A percentile compares a stretch with the other conserved stretches of the same genome.
These are phyloP conservation scores for Toxonevra muliebris DNA, from an alignment of 2,888 invertebrate genomes.

Conservation along the genomic window DNA sequence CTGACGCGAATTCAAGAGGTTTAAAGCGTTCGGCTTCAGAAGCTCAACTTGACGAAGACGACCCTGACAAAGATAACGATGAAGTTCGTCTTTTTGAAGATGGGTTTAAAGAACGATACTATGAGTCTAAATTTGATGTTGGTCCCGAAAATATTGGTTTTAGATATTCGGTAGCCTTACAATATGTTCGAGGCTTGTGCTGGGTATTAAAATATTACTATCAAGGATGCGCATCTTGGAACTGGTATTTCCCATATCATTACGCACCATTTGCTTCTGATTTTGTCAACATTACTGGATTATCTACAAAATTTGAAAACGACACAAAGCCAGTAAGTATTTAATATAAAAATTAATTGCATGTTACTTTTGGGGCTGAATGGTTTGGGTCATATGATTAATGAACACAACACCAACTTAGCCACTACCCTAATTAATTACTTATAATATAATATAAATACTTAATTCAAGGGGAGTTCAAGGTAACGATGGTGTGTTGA, in stretches of 20 bases:
- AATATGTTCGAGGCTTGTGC: constrained; percentile 95
- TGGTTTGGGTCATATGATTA: too few species aligned
- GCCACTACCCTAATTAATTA: too few species aligned
- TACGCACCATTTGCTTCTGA: constrained; percentile 99
- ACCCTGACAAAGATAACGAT: constrained; percentile 46
- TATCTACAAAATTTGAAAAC: constrained; percentile 87
- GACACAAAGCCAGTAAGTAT: constrained; percentile 84
- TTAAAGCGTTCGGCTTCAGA: constrained; percentile 67
- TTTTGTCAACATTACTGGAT: constrained; percentile 88
- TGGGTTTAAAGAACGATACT: constrained; percentile 98
- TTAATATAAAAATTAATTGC: background rate
- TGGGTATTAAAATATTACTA: constrained; percentile 99
- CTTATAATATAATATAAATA: too few species aligned
- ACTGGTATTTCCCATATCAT: constrained; percentile 99
- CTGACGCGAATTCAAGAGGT: constrained; percentile 46
- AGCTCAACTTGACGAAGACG: constrained; percentile 37
- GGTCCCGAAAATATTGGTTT: constrained; percentile 80
- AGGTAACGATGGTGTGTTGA: too few species aligned
- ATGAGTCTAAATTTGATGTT: constrained; percentile 93
- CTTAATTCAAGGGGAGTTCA: too few species aligned
- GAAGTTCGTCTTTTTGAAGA: constrained; percentile 88
- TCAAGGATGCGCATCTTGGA: constrained; percentile 99
- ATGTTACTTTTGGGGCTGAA: too few species aligned
- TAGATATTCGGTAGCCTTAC: constrained; percentile 89
- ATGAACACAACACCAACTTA: too few species aligned